These are phyloP conservation scores for Andrena camellia DNA, from an alignment of 2,888 invertebrate species.

Conservation along the genomic window DNA sequence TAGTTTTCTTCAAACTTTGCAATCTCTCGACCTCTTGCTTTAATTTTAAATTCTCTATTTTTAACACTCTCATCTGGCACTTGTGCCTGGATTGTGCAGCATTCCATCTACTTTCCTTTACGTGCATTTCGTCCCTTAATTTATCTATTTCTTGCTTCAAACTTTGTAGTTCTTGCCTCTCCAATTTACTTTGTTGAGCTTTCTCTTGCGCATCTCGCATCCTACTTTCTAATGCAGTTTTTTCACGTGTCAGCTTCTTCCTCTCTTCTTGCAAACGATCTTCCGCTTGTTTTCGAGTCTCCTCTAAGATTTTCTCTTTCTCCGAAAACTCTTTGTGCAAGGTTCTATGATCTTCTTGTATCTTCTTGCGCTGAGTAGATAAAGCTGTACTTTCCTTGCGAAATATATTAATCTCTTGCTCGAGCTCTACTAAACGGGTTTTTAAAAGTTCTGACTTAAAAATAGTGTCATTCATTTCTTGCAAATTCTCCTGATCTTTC, in stretches of 20 bases:
- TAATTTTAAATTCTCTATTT: conserved; percentile 89
- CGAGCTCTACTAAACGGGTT: conserved; percentile 88
- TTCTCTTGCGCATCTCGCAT: conserved; percentile 88
- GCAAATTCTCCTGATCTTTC: conserved; percentile 65
- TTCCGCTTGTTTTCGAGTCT: conserved; percentile 88
- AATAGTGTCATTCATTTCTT: conserved; percentile 86
- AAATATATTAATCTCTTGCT: conserved; percentile 88
- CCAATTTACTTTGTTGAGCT: conserved; percentile 89
- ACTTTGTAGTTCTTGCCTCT: conserved; percentile 89
- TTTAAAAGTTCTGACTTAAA: conserved; percentile 88
- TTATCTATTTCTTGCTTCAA: conserved; percentile 89
- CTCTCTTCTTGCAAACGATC: conserved; percentile 90
- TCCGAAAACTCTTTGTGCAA: conserved; percentile 86
- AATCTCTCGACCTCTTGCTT: conserved; percentile 89
- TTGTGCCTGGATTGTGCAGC: conserved; percentile 90
- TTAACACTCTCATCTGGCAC: conserved; percentile 90
- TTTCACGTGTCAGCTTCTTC: conserved; percentile 89
- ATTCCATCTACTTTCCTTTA: conserved; percentile 91
- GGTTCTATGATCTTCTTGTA: conserved; percentile 86
- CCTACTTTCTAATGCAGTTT: conserved; percentile 88
- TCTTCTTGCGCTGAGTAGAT: conserved; percentile 84
- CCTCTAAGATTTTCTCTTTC: conserved; percentile 88
- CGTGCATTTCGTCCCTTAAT: conserved; percentile 89
- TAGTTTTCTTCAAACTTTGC: conserved; percentile 87
- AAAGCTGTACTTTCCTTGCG: conserved; percentile 86